phyloP scores from a whole-genome alignment of 2,888 invertebrate species.

The Anthophora plumipes region DNA sequence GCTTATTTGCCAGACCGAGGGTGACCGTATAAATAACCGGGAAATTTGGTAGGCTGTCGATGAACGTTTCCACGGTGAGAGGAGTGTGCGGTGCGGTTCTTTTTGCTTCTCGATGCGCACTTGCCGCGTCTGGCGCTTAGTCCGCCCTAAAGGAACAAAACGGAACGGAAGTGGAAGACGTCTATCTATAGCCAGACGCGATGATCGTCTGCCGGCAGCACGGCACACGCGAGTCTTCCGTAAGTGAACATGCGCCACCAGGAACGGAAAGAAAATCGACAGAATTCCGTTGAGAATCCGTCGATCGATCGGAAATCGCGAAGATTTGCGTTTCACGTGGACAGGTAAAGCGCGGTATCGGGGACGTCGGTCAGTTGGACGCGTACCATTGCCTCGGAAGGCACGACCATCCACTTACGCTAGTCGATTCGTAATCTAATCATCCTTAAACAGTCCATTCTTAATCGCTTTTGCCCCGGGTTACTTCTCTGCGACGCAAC shows the following conservation, averaged over 20 bases:
- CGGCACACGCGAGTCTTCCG: conserved; percentile 20
- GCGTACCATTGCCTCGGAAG: conserved; percentile 26
- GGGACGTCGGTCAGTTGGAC: conserved; percentile 33
- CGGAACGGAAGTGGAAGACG: conserved; percentile 73
- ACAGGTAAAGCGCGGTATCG: conserved; percentile 22
- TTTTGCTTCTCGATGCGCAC: background rate
- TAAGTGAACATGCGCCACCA: background rate
- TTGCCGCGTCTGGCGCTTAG: conserved; percentile 47
- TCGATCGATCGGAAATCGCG: conserved; percentile 2
- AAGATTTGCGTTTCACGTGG: conserved; percentile 5
- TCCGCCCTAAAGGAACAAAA: conserved; percentile 66
- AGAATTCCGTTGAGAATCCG: background rate
- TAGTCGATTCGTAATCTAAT: background rate
- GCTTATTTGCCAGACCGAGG: background rate
- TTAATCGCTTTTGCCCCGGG: background rate
- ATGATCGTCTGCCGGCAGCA: conserved; percentile 34
- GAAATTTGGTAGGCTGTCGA: conserved; percentile 19
- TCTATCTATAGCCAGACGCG: conserved; percentile 75
- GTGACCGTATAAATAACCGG: background rate
- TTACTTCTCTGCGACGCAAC: background rate
- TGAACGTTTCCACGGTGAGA: background rate
- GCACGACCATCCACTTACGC: conserved; percentile 3
- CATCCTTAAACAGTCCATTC: background rate
- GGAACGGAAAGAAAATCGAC: background rate
- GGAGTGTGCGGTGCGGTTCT: too few species aligned